These are phyloP conservation scores for Catonia carolina DNA, from an alignment of 2,888 invertebrate genomes.

Conservation along the genomic window DNA sequence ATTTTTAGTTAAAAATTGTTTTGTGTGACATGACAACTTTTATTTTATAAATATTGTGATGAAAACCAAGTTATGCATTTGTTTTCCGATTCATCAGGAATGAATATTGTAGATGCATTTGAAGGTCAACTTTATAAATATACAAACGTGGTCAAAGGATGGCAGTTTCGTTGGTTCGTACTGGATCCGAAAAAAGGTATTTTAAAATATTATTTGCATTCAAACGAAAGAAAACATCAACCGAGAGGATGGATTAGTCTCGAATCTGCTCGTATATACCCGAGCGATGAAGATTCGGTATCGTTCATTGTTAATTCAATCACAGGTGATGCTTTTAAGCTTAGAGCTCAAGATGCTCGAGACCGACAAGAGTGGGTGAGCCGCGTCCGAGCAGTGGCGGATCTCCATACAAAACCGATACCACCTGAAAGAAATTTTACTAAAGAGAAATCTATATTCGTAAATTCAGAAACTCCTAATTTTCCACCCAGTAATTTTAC, in stretches of 20 bases:
- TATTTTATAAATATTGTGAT: no score
- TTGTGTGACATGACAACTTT: no score
- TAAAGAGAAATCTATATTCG: no score
- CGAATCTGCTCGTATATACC: slow-evolving; percentile 87
- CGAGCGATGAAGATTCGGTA: slow-evolving; percentile 92
- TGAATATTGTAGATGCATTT: no score
- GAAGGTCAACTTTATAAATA: slow-evolving; percentile 83
- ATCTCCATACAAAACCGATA: slow-evolving; percentile 92
- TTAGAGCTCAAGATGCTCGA: slow-evolving; percentile 79
- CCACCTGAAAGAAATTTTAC: no score
- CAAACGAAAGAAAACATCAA: slow-evolving; percentile 44
- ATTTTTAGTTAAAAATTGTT: no score
- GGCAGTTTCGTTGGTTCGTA: slow-evolving; percentile 92
- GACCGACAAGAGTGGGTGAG: slow-evolving; percentile 96
- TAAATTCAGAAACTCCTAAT: no score
- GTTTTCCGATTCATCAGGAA: no score
- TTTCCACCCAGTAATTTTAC: no score
- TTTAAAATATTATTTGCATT: slow-evolving; percentile 72
- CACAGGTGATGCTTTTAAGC: slow-evolving; percentile 74
- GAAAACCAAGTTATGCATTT: no score
- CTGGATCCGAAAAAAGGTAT: slow-evolving; percentile 85
- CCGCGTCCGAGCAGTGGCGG: slow-evolving; percentile 80
- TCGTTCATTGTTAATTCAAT: slow-evolving; percentile 92
- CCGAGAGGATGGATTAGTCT: slow-evolving; percentile 68
- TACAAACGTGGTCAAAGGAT: slow-evolving; percentile 94